Percentiles rank a stretch among this genome's conserved stretches.
These are phyloP conservation scores for Onchidella celtica DNA, from an alignment of 2,888 invertebrate species.

Conservation along the genomic window DNA sequence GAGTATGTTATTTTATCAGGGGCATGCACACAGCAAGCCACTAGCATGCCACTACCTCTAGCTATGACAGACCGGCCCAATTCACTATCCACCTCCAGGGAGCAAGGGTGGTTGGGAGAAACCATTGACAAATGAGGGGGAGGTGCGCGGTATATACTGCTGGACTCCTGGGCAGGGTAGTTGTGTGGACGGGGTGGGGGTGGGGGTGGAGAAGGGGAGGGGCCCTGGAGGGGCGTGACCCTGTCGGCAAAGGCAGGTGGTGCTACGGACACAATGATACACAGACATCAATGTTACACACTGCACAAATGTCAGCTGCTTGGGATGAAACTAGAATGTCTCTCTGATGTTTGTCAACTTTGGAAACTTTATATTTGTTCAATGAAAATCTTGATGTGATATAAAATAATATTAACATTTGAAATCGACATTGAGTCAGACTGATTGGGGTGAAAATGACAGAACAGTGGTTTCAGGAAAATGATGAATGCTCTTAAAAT, in stretches of 20 bases:
- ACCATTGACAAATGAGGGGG: conserved; percentile 56
- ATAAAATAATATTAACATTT: too few relatives aligned
- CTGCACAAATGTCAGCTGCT: too few relatives aligned
- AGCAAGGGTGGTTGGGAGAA: conserved; percentile 54
- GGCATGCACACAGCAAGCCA: conserved; percentile 13
- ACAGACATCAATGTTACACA: conserved; percentile 14
- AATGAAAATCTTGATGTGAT: too few relatives aligned
- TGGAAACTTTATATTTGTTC: too few relatives aligned
- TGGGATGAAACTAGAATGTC: too few relatives aligned
- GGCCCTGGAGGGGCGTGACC: conserved; percentile 5
- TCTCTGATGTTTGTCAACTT: too few relatives aligned
- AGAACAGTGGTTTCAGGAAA: too few relatives aligned
- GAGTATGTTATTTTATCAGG: too few relatives aligned
- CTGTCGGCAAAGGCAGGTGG: conserved; percentile 47
- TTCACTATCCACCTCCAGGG: conserved; percentile 64
- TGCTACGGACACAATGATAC: conserved; percentile 42
- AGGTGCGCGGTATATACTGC: conserved; percentile 60
- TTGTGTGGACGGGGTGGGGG: conserved; percentile 52
- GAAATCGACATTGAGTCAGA: too few relatives aligned
- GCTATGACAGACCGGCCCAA: conserved; percentile 55
- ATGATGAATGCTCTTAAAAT: too few relatives aligned
- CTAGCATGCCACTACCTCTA: conserved; percentile 55
- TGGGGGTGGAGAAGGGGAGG: conserved; percentile 34
- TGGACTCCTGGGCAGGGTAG: conserved; percentile 61
- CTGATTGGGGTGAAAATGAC: too few relatives aligned